Evolutionary conservation across 2,797 vertebrate genomes (phyloP).

Genomic region (Mormyrops boulengeri): DNA sequence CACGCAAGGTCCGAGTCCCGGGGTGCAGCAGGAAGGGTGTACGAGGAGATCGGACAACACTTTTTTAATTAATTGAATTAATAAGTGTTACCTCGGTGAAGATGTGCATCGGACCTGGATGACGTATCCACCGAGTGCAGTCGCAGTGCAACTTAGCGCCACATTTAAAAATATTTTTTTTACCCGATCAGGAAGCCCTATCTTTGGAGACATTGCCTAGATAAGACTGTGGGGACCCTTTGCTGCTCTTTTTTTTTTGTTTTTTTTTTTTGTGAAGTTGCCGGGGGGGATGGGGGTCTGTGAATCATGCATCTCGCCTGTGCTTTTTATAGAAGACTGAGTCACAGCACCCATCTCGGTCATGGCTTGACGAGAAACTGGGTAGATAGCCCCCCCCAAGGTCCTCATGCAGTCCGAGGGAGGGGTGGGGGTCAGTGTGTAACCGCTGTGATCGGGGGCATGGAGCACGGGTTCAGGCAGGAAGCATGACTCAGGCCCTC

Average conservation of each 20-base stretch:
- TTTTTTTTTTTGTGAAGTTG: background rate
- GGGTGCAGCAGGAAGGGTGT: background rate
- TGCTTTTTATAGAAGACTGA: constrained; percentile 24
- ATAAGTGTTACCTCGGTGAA: background rate
- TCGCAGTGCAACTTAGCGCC: background rate
- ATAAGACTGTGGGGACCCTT: background rate
- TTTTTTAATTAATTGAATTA: background rate
- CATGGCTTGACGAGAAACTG: background rate
- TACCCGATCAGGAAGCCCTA: background rate
- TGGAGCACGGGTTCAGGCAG: background rate
- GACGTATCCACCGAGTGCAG: background rate
- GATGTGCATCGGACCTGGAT: background rate
- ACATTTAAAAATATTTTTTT: background rate
- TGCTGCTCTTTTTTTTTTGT: background rate
- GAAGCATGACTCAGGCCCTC: constrained; percentile 61
- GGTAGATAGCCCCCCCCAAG: background rate
- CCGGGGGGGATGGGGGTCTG: background rate
- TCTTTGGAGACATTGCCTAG: background rate
- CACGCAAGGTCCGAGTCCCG: background rate
- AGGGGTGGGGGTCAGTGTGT: background rate
- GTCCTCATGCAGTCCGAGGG: background rate
- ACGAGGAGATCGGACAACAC: background rate
- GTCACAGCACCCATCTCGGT: constrained; percentile 9
- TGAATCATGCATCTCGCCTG: constrained; percentile 14
- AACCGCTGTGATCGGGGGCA: background rate